phyloP scores from a whole-genome alignment of 2,113 vertebrate species.

The Haplotaxodon microlepis region DNA sequence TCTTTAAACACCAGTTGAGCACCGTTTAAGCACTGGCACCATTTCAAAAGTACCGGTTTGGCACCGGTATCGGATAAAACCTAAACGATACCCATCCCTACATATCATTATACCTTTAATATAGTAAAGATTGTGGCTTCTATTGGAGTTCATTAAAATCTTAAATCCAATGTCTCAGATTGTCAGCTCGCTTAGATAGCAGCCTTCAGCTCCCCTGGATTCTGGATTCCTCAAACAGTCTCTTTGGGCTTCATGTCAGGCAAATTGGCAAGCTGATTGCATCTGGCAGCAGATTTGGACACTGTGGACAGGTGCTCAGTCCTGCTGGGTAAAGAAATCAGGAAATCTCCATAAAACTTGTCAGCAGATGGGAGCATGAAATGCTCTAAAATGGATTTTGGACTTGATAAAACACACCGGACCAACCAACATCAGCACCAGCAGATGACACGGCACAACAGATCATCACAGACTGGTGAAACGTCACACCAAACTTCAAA shows the following conservation, averaged over 20 bases:
- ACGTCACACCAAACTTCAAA: neutral
- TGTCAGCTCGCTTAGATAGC: rapidly evolving
- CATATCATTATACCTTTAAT: neutral
- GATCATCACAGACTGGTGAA: neutral
- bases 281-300: neutral
- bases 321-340: neutral
- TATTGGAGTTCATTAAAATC: neutral
- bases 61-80: too few relatives aligned
- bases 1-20: too few relatives aligned
- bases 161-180: rapidly evolving
- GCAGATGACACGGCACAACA: neutral
- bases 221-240: neutral
- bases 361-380: neutral
- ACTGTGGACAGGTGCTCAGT: neutral
- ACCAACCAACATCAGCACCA: neutral
- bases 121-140: neutral
- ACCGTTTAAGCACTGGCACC: too few relatives aligned
- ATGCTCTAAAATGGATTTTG: neutral
- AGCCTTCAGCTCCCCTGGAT: neutral
- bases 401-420: rapidly evolving
- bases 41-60: too few relatives aligned
- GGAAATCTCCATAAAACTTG: neutral
- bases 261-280: rapidly evolving
- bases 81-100: neutral
- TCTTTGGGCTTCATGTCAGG: neutral